Percentiles rank a stretch among this genome's conserved stretches.
phyloP scores from a whole-genome alignment of 2,888 invertebrate genomes.

The Schrankia costaestrigalis region DNA sequence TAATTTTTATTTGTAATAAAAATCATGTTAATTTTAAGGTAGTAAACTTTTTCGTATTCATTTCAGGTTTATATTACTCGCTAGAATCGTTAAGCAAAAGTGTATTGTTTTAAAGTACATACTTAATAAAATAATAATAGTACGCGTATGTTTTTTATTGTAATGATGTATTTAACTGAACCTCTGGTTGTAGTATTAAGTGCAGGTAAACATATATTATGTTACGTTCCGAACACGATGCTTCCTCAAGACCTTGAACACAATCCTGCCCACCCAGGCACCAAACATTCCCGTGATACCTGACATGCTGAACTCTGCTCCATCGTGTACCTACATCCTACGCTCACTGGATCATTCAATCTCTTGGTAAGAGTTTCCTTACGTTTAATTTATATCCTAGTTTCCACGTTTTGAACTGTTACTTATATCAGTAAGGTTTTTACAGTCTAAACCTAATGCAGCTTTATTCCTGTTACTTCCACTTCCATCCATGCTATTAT shows the following conservation, averaged over 20 bases:
- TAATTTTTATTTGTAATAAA: slow-evolving; percentile 61
- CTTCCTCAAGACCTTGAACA: slow-evolving; percentile 76
- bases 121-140: slow-evolving; percentile 69
- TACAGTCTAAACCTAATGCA: slow-evolving; percentile 19
- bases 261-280: slow-evolving; percentile 66
- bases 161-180: slow-evolving; percentile 21
- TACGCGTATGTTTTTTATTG: slow-evolving; percentile 45
- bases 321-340: slow-evolving; percentile 75
- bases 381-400: slow-evolving; percentile 73
- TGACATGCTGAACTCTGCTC: slow-evolving; percentile 65
- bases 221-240: slow-evolving; percentile 49
- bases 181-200: slow-evolving; percentile 36
- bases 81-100: slow-evolving; percentile 76
- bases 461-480: slow-evolving; percentile 41
- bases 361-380: slow-evolving; percentile 78
- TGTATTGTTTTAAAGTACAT: slow-evolving; percentile 73
- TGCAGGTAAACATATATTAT: slow-evolving; percentile 50
- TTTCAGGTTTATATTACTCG: slow-evolving; percentile 74
- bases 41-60: slow-evolving; percentile 63
- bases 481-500: slow-evolving; percentile 41
- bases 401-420: slow-evolving; percentile 34
- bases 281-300: slow-evolving; percentile 73
- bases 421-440: slow-evolving; percentile 13
- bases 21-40: slow-evolving; percentile 76
- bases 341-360: slow-evolving; percentile 76